phyloP scores from a whole-genome alignment of 2,797 vertebrate species.

The Babyrousa celebensis region DNA sequence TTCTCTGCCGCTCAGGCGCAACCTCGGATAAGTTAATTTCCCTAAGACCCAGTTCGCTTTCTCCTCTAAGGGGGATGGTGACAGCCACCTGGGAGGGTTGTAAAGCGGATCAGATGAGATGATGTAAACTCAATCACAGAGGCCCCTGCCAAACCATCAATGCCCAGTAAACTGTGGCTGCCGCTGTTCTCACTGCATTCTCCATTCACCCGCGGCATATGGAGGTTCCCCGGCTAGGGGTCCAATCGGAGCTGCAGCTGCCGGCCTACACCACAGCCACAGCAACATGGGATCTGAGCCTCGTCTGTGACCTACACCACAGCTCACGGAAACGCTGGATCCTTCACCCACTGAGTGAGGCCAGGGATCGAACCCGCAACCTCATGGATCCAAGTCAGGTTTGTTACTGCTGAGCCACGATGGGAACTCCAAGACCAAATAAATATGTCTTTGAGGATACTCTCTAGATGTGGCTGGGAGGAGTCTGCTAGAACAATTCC shows the following conservation, averaged over 20 bases:
- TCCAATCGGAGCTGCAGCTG: too few relatives aligned
- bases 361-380: too few relatives aligned
- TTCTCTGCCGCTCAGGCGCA: not conserved
- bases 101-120: not conserved
- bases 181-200: not conserved
- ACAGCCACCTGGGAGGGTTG: not conserved
- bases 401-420: too few relatives aligned
- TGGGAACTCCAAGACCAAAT: slow-evolving; percentile 6
- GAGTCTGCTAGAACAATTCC: slow-evolving; percentile 71
- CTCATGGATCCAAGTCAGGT: too few relatives aligned
- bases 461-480: not conserved
- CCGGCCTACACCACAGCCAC: too few relatives aligned
- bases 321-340: too few relatives aligned
- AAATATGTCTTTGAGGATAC: not conserved
- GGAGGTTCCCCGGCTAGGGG: too few relatives aligned
- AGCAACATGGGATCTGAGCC: too few relatives aligned
- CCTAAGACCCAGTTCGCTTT: slow-evolving; percentile 13
- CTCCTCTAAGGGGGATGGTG: not conserved
- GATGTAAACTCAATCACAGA: not conserved
- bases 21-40: slow-evolving; percentile 5
- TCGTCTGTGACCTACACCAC: too few relatives aligned
- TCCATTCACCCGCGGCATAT: not conserved
- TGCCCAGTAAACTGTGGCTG: not conserved
- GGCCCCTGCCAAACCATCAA: not conserved
- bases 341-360: too few relatives aligned